phyloP scores from a whole-genome alignment of 2,113 vertebrate species.

The Catharus minimus region DNA sequence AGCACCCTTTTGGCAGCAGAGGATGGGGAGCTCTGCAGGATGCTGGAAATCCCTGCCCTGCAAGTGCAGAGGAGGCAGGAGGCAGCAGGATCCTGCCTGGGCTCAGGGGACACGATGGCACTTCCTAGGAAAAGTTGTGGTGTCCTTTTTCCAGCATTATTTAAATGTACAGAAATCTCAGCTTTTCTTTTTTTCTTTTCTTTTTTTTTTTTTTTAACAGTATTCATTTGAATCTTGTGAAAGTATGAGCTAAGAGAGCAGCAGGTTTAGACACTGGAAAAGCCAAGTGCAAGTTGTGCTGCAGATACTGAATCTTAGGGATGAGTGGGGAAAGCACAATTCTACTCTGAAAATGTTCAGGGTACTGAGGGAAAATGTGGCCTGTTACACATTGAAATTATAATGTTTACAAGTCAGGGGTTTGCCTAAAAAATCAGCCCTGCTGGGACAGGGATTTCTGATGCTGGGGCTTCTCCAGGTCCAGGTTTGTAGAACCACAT shows the following conservation, averaged over 20 bases:
- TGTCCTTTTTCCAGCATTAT: background rate
- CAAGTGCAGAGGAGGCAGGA: background rate
- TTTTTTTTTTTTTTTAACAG: background rate
- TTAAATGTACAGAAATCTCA: background rate
- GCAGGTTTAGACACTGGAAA: background rate
- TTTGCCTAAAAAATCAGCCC: background rate
- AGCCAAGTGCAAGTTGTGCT: background rate
- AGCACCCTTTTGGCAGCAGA: background rate
- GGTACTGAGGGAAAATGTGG: background rate
- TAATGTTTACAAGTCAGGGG: background rate
- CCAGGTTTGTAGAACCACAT: background rate
- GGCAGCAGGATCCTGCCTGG: background rate
- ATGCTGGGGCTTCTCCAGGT: background rate
- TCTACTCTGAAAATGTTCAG: background rate
- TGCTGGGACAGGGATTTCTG: background rate
- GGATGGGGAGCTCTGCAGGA: background rate
- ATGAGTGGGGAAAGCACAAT: background rate
- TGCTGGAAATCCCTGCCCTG: background rate
- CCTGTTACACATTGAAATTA: background rate
- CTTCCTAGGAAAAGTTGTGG: background rate
- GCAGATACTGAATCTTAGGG: background rate
- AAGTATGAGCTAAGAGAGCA: background rate
- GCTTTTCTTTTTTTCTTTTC: background rate
- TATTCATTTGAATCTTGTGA: background rate
- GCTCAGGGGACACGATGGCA: rapidly evolving